Percentiles rank a stretch among this genome's conserved stretches.
Conservation (phyloP, 2,113 vertebrate species). For the Nyctibius bracteatus region DNA sequence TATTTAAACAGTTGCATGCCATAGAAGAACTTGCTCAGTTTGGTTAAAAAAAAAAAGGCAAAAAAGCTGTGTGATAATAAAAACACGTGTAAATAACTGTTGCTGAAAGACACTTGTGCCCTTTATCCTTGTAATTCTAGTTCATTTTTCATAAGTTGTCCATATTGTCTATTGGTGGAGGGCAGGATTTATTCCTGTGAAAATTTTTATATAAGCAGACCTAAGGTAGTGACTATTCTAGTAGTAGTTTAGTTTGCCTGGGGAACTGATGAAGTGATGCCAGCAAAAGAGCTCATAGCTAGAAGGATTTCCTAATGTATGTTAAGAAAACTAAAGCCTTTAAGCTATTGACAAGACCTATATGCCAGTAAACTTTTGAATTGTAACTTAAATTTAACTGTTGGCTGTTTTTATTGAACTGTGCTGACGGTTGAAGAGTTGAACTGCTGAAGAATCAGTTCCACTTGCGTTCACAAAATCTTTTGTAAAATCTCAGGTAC, state of each 20-base stretch:
- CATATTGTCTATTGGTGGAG: background rate
- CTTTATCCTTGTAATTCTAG: background rate
- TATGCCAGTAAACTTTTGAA: background rate
- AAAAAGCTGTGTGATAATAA: background rate
- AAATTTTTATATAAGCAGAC: background rate
- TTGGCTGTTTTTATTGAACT: background rate
- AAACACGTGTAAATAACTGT: background rate
- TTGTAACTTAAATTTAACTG: background rate
- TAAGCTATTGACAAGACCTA: background rate
- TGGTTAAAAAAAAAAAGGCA: no score
- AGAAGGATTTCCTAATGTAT: background rate
- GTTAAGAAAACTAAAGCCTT: background rate
- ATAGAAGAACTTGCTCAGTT: background rate
- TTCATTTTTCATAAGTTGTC: background rate
- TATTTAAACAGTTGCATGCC: background rate
- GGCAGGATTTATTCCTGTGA: background rate
- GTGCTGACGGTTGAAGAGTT: background rate
- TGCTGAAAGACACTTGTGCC: background rate
- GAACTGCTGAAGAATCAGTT: background rate
- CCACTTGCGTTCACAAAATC: background rate
- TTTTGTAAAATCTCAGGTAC: background rate
- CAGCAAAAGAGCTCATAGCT: background rate
- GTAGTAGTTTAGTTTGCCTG: background rate
- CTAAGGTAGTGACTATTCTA: background rate
- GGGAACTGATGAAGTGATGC: background rate